Percentiles rank a stretch among this genome's conserved stretches.
Conservation (phyloP, 1,140 invertebrate genomes). For the Saccostrea cuccullata region DNA sequence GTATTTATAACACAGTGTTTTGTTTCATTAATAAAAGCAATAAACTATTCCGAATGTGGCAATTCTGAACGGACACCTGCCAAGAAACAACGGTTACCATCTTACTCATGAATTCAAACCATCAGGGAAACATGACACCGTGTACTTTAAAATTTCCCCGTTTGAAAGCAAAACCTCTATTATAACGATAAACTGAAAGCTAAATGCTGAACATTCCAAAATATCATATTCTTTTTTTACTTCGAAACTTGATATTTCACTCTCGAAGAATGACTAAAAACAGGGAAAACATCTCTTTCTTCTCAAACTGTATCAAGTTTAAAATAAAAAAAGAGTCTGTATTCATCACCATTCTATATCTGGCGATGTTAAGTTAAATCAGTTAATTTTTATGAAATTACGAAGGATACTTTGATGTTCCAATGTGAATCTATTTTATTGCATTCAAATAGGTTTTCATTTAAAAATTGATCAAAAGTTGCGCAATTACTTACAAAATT, state of each 20-base stretch:
- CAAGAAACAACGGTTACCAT: background rate
- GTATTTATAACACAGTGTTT: background rate
- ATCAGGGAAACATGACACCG: background rate
- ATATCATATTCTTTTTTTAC: conserved; percentile 5
- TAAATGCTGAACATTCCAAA: background rate
- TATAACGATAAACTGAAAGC: conserved; percentile 3
- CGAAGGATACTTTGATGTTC: background rate
- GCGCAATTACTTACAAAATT: conserved; percentile 6
- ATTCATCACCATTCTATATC: background rate
- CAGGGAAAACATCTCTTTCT: background rate
- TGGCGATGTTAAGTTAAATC: background rate
- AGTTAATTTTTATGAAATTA: background rate
- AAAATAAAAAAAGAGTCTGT: background rate
- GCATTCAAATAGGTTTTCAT: conserved; percentile 9
- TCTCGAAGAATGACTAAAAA: background rate
- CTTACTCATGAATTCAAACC: background rate
- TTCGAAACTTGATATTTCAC: background rate
- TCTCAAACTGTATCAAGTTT: conserved; percentile 7
- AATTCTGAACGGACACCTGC: conserved; percentile 18
- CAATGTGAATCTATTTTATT: conserved; percentile 12
- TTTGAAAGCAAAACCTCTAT: conserved; percentile 1
- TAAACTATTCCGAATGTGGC: background rate
- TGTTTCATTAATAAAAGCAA: background rate
- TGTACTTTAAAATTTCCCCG: conserved; percentile 12
- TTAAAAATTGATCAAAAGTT: conserved; percentile 16